These are phyloP conservation scores for Sparus aurata DNA, from an alignment of 2,797 vertebrate genomes.

Conservation along the genomic window DNA sequence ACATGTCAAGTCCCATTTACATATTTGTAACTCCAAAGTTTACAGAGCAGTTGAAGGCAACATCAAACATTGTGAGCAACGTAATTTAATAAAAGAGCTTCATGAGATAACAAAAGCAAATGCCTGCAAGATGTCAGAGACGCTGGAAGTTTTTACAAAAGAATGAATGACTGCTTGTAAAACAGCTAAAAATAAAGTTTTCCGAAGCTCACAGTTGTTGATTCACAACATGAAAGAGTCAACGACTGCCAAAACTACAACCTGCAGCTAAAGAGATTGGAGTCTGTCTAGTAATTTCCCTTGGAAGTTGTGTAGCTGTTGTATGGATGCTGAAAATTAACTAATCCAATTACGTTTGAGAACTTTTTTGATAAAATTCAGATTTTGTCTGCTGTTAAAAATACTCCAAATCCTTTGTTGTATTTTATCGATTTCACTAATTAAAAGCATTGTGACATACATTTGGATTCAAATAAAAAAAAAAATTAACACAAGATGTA, in stretches of 20 bases:
- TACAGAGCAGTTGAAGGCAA: slow-evolving; percentile 17
- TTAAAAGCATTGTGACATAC: neutral
- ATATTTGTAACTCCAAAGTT: slow-evolving; percentile 23
- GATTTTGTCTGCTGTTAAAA: neutral
- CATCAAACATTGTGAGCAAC: slow-evolving; percentile 3
- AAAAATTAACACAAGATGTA: neutral
- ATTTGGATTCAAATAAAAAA: neutral
- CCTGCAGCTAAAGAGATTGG: neutral
- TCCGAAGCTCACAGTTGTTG: slow-evolving; percentile 1
- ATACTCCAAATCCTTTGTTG: no score
- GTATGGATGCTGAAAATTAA: neutral
- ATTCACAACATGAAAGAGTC: neutral
- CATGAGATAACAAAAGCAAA: slow-evolving; percentile 27
- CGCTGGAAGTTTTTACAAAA: neutral
- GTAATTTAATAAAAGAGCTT: slow-evolving; percentile 23
- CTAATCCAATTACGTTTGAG: neutral
- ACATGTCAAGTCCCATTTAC: slow-evolving; percentile 21
- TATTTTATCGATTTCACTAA: neutral
- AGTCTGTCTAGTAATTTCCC: neutral
- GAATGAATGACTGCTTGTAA: neutral
- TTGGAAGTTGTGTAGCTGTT: neutral
- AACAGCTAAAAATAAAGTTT: slow-evolving; percentile 1
- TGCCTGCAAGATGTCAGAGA: slow-evolving; percentile 15
- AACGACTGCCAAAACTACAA: neutral
- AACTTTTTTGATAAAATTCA: neutral